These are phyloP conservation scores for Gallinago undulata DNA, from an alignment of 2,113 vertebrate species.

Conservation along the genomic window DNA sequence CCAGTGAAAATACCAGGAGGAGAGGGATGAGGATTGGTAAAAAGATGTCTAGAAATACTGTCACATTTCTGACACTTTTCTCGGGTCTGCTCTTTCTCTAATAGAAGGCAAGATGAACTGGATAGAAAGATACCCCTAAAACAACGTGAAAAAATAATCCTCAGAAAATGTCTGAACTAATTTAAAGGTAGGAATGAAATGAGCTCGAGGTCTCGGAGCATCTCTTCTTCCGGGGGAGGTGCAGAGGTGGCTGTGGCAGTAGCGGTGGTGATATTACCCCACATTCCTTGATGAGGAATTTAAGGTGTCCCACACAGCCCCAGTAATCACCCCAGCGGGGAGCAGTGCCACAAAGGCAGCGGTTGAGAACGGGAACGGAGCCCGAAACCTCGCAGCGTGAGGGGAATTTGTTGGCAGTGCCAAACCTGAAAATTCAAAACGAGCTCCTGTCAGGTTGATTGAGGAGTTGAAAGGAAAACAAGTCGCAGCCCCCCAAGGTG, in stretches of 20 bases:
- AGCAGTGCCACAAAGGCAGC: neutral
- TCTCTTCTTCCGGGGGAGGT: neutral
- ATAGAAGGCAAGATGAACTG: neutral
- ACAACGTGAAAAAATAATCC: neutral
- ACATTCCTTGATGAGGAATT: neutral
- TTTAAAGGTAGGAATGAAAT: neutral
- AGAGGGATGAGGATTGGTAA: neutral
- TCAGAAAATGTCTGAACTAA: conserved; percentile 4
- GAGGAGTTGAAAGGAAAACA: conserved; percentile 44
- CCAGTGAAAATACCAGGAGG: neutral
- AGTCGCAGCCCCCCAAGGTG: neutral
- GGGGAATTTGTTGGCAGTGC: neutral
- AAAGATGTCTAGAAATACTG: neutral
- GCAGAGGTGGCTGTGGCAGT: neutral
- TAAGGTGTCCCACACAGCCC: neutral
- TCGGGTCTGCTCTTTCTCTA: neutral
- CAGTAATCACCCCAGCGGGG: neutral
- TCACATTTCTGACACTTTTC: conserved; percentile 27
- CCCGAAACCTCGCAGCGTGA: neutral
- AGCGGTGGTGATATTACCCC: neutral
- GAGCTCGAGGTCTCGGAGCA: neutral
- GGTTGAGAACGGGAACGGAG: accelerated
- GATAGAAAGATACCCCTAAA: neutral
- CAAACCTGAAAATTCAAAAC: neutral
- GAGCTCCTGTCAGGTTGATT: conserved; percentile 14